A percentile compares a stretch with the other conserved stretches of the same genome.
These are phyloP conservation scores for Drepana arcuata DNA, from an alignment of 1,140 invertebrate species.

Conservation along the genomic window DNA sequence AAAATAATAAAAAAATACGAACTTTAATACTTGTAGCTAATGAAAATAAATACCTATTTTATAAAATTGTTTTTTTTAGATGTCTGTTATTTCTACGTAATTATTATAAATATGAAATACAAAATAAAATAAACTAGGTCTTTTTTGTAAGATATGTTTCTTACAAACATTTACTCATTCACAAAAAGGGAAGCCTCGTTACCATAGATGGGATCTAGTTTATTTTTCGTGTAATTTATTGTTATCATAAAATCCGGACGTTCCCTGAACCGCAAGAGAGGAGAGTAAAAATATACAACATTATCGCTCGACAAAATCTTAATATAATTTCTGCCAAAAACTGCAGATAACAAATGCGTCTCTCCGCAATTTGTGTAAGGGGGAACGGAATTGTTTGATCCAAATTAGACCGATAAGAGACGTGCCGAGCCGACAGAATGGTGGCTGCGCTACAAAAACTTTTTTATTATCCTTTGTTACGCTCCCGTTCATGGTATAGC, in stretches of 20 bases:
- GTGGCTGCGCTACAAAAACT: conserved; percentile 24
- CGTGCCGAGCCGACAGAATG: conserved; percentile 27
- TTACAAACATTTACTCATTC: too few relatives aligned
- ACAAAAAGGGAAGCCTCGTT: conserved; percentile 25
- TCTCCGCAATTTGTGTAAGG: conserved; percentile 41
- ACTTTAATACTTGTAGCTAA: neutral
- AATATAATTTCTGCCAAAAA: conserved; percentile 59
- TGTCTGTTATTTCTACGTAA: too few relatives aligned
- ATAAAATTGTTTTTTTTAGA: too few relatives aligned
- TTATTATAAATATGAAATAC: too few relatives aligned
- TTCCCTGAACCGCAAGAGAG: conserved; percentile 20
- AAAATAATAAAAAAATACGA: conserved; percentile 20
- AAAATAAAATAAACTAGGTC: too few relatives aligned
- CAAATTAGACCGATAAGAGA: conserved; percentile 52
- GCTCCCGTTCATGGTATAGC: conserved; percentile 2
- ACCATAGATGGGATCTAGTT: conserved; percentile 30
- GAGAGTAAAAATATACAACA: conserved; percentile 49
- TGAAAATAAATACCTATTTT: conserved; percentile 3
- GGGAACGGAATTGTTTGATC: conserved; percentile 52
- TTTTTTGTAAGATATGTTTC: too few relatives aligned
- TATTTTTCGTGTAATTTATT: conserved; percentile 45
- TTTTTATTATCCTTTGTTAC: conserved; percentile 32
- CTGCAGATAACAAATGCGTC: conserved; percentile 53
- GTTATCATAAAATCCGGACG: conserved; percentile 36
- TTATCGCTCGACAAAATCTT: conserved; percentile 54